Conservation (phyloP, 2,113 vertebrate species). For the Castor canadensis region DNA sequence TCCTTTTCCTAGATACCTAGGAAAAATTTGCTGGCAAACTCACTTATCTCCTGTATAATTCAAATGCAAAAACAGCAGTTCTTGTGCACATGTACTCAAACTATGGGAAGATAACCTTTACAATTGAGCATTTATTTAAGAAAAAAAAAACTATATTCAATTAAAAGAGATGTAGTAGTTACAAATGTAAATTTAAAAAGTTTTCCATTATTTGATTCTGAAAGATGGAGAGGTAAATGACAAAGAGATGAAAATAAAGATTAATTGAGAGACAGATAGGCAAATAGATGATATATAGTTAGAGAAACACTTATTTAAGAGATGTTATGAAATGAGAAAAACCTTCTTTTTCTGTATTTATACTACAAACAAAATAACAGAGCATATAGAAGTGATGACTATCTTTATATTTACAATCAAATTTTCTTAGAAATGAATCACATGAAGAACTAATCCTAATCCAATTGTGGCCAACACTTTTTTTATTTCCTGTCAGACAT, state of each 20-base stretch:
- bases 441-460: neutral
- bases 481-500: neutral
- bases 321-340: neutral
- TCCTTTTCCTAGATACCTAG: neutral
- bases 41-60: neutral
- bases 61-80: neutral
- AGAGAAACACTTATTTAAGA: neutral
- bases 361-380: neutral
- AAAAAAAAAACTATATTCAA: neutral
- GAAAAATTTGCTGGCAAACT: neutral
- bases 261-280: no score
- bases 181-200: neutral
- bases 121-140: no score
- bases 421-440: neutral
- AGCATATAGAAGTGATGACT: neutral
- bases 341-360: neutral
- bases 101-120: neutral
- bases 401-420: conserved; percentile 8
- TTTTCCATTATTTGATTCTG: neutral
- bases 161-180: neutral
- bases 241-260: neutral
- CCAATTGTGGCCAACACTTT: neutral
- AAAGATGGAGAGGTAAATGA: neutral
- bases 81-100: neutral
- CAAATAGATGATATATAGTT: neutral